A percentile compares a stretch with the other conserved stretches of the same genome.
Evolutionary conservation across 1,140 invertebrate species (phyloP).

Genomic region (Drusus annulatus): DNA sequence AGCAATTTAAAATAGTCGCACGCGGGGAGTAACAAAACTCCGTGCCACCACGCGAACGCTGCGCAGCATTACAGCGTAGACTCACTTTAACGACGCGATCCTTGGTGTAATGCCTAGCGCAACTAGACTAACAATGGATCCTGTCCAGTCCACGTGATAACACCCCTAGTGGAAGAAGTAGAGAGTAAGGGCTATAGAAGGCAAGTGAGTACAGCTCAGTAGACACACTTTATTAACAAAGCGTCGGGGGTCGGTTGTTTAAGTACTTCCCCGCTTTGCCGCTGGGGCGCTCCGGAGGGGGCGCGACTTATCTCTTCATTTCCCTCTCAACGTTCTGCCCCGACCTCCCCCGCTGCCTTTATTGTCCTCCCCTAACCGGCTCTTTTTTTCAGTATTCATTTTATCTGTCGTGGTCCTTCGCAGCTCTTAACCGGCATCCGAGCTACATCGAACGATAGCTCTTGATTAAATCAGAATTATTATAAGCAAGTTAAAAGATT

Average conservation of each 20-base stretch:
- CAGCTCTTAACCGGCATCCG: too few relatives aligned
- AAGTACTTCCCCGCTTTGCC: slow-evolving; percentile 14
- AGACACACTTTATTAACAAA: slow-evolving; percentile 31
- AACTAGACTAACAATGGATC: slow-evolving; percentile 2
- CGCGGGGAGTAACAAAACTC: too few relatives aligned
- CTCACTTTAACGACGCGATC: too few relatives aligned
- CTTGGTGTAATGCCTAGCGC: not conserved
- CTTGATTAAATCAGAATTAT: too few relatives aligned
- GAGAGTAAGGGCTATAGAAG: not conserved
- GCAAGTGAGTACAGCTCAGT: not conserved
- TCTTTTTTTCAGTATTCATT: slow-evolving; percentile 26
- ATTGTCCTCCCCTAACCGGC: slow-evolving; percentile 17
- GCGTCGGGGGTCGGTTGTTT: slow-evolving; percentile 19
- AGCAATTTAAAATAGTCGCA: too few relatives aligned
- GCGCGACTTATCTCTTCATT: slow-evolving; percentile 33
- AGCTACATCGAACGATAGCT: too few relatives aligned
- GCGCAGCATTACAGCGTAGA: too few relatives aligned
- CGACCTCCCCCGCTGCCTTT: slow-evolving; percentile 17
- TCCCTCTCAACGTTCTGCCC: slow-evolving; percentile 31
- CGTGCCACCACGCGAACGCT: too few relatives aligned
- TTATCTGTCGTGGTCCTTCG: too few relatives aligned
- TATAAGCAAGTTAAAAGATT: too few relatives aligned
- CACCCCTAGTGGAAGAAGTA: not conserved
- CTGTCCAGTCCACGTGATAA: not conserved
- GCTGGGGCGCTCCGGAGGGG: not conserved